Percentiles rank a stretch among this genome's conserved stretches.
Conservation (phyloP, 1,140 invertebrate species). For the Conus betulinus region DNA sequence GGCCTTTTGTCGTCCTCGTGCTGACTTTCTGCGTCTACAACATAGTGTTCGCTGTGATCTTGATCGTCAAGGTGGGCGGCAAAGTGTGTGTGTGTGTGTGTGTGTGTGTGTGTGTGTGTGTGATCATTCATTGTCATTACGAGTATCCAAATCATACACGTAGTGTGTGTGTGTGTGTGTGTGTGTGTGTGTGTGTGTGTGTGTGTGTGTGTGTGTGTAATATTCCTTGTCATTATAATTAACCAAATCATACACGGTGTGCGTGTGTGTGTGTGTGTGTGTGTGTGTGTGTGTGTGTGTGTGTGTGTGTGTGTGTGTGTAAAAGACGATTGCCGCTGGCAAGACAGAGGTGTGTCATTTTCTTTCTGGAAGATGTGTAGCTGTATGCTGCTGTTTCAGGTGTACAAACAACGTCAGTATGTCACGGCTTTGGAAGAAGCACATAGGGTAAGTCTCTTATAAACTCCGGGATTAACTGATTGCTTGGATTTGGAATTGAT, state of each 20-base stretch:
- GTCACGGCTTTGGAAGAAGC: background rate
- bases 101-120: background rate
- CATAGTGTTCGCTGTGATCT: conserved; percentile 55
- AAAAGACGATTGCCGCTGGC: background rate
- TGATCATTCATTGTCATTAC: too few relatives aligned
- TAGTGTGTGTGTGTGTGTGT: background rate
- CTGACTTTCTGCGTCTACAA: conserved; percentile 58
- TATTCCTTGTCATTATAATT: too few relatives aligned
- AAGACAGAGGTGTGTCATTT: background rate
- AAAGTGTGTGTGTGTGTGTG: conserved; percentile 32
- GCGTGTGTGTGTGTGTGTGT: too few relatives aligned
- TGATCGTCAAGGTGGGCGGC: conserved; percentile 55
- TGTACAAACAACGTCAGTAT: background rate
- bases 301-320: conserved; percentile 16
- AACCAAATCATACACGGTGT: too few relatives aligned
- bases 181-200: too few relatives aligned
- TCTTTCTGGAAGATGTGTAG: background rate
- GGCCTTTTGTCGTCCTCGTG: conserved; percentile 59
- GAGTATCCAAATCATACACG: too few relatives aligned
- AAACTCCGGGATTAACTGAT: too few relatives aligned
- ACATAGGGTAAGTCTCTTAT: background rate
- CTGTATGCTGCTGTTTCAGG: background rate
- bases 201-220: too few relatives aligned
- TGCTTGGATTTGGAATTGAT: too few relatives aligned
- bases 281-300: conserved; percentile 22